Evolutionary conservation across 2,797 vertebrate species (phyloP), one percentile per base, ranked within the genome.

Genomic region (Salarias fasciatus): DNA sequence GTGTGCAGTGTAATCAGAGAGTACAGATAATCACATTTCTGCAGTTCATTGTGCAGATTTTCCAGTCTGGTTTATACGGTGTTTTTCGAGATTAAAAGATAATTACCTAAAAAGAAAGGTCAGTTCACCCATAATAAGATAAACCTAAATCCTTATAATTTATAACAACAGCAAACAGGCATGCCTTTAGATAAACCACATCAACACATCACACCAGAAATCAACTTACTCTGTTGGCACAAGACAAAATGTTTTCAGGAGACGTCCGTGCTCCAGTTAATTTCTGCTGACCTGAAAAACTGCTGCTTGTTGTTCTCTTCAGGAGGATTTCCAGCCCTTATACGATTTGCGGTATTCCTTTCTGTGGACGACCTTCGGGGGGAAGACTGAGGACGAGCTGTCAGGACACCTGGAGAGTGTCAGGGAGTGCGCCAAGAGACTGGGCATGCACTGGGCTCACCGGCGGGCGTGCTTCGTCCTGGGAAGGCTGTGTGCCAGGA

Each of bases 331-430:
- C 54, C 91, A 93, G 68, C 93, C 90, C 40, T 90, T 99, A 60
- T 99, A 97, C 2, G 95, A 99, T 75, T 86, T 95, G 50, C 92
- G 93, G 54, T 96, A 94, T 73, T 96, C 96, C 76, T 98, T 97
- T 69, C 91, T 98, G 58, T 93, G 89, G 46, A 92, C 92, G 60
- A 95, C 93, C 5, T 98, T 99, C 66, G 89, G 90, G 4, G 94
- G 94, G 11, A 94, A 94, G 87, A 93, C 90, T 0, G 95, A 95
- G 62, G 94, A 94, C 0, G 94, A 96, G 12, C 90, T 98, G 11
- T 86, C 94, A 5, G 89, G 90, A 51, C 94, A 95, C 69, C 92
- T 99, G 12, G 96, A 98, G 82, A 91, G 81, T 0, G 91, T 94
- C 28, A 91, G 97, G 56, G 96, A 98, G 80, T 92, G 91, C 54